Evolutionary conservation across 1,140 invertebrate genomes (phyloP), one percentile per base, ranked within the genome.

Genomic region (Olivierus martensii): DNA sequence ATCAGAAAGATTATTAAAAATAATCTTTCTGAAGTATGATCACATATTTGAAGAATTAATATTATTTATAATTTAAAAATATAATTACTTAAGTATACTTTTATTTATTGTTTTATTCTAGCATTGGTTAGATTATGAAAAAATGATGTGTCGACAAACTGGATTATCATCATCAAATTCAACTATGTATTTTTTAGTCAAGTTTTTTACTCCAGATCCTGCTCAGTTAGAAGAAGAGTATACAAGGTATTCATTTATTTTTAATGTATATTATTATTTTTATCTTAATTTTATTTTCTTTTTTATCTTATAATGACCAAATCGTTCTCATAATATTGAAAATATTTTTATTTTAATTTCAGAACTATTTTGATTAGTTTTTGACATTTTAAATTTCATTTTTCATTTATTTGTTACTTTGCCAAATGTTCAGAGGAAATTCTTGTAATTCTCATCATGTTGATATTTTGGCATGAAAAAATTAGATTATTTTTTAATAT

Each of bases 201-300:
- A 99, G 74, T 99, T 99, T 74, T 99, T 98, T 74, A 95, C 93
- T 2, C 93, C 94, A 5, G 94, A 98, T 75, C 95, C 95, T 12
- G 83, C 87, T 17, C 86, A 97, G 63, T 74, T 99, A 35, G 95
- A 99, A 70, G 95, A 99, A 73, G 95, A 99, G 70, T 96, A 92
- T 69, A 99, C 95, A 1, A 76, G 91, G 71, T 77, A 63, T 53
- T 28, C 9, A 37, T 21, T 4, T 28, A 2, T 28, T 28, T 28
- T 28, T 6, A 28, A 28, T 28, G 9, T 28, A 1, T 28, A 9
- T 28, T 28, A 9, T 28, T 5, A 34, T 12, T 41, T 14, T 19
- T 21, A 34, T 14, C 17, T 46, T 44, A 18, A 44, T 9, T 44
- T 44, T 18, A 44, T 18, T 12, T n/a, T 12, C 9, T 9, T 44